These are phyloP conservation scores for Anableps anableps DNA, from an alignment of 2,797 vertebrate genomes.

Conservation along the genomic window DNA sequence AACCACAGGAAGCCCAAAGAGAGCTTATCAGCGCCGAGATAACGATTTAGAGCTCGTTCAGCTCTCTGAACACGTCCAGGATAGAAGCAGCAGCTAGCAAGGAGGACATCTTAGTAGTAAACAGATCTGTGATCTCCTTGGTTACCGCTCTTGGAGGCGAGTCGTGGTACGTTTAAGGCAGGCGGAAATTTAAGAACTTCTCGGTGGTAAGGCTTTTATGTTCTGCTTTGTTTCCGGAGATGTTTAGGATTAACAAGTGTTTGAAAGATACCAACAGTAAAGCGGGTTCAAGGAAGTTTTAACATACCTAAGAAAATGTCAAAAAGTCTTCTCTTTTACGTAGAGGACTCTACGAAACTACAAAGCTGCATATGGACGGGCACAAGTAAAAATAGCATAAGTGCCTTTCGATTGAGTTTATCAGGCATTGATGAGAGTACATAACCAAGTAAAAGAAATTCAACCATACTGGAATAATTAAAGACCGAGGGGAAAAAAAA, in stretches of 20 bases:
- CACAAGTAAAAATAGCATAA: neutral
- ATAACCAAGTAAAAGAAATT: neutral
- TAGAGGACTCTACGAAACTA: neutral
- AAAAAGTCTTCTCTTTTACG: neutral
- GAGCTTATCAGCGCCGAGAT: neutral
- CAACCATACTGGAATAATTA: neutral
- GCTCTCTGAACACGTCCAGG: slow-evolving; percentile 9
- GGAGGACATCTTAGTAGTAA: slow-evolving; percentile 67
- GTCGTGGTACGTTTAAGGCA: neutral
- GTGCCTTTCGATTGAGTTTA: neutral
- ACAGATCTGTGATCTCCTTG: slow-evolving; percentile 72
- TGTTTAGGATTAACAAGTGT: neutral
- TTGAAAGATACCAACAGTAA: neutral
- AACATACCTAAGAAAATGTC: neutral
- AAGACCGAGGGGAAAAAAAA: neutral
- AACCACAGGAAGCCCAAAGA: neutral
- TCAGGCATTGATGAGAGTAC: neutral
- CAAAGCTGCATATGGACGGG: neutral
- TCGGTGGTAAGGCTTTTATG: neutral
- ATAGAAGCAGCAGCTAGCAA: slow-evolving; percentile 17
- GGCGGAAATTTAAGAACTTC: neutral
- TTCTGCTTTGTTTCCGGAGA: neutral
- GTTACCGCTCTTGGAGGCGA: slow-evolving; percentile 63
- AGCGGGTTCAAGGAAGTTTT: neutral
- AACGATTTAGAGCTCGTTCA: neutral